These are phyloP conservation scores for Gasterosteus aculeatus DNA, from an alignment of 2,113 vertebrate species.

Conservation along the genomic window DNA sequence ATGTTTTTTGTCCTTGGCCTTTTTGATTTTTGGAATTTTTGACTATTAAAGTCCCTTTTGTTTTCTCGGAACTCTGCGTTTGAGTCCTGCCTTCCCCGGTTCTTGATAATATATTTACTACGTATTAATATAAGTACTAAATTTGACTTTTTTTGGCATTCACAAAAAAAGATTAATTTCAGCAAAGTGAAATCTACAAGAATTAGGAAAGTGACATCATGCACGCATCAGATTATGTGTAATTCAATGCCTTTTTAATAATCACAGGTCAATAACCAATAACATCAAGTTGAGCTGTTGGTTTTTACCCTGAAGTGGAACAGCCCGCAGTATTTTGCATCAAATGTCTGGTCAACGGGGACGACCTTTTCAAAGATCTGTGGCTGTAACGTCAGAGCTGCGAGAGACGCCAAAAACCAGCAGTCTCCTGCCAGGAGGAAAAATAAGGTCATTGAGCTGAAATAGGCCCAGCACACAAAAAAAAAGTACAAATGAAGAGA, in stretches of 20 bases:
- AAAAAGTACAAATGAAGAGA: neutral
- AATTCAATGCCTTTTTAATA: neutral
- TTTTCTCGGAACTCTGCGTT: too few relatives aligned
- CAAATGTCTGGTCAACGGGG: slow-evolving; percentile 71
- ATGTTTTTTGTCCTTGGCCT: too few relatives aligned
- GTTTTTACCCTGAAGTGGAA: slow-evolving; percentile 80
- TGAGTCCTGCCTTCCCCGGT: too few relatives aligned
- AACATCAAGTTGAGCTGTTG: neutral
- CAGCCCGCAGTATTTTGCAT: slow-evolving; percentile 73
- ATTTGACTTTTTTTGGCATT: neutral
- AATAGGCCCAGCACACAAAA: neutral
- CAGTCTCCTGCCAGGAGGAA: slow-evolving; percentile 71
- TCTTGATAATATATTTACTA: too few relatives aligned
- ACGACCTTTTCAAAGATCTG: slow-evolving; percentile 54
- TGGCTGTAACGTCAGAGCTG: slow-evolving; percentile 74
- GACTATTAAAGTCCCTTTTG: too few relatives aligned
- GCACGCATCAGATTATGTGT: neutral
- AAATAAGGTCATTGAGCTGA: neutral
- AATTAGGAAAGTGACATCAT: neutral
- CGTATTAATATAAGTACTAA: neutral
- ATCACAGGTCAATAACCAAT: neutral
- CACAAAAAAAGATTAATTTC: neutral
- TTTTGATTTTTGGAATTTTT: too few relatives aligned
- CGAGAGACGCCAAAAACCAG: slow-evolving; percentile 83
- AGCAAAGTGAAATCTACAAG: neutral